Conservation (phyloP, 2,113 vertebrate species). For the Eublepharis macularius region DNA sequence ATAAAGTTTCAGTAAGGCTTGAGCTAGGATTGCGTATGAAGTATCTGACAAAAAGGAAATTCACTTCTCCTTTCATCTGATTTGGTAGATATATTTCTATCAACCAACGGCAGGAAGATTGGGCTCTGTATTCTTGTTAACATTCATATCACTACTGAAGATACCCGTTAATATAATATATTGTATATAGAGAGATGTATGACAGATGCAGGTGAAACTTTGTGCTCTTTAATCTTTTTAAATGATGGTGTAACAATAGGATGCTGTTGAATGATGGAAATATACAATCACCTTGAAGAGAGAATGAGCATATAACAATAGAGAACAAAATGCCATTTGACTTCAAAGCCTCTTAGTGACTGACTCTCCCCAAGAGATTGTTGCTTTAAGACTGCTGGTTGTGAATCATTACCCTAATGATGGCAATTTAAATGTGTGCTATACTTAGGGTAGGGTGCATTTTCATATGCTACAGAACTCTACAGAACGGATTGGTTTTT, state of each 20-base stretch:
- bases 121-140: not conserved
- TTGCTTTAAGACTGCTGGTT: not conserved
- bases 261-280: not conserved
- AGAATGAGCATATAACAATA: not conserved
- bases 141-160: not conserved
- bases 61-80: not conserved
- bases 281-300: conserved; percentile 2
- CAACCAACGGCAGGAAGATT: not conserved
- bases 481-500: not conserved
- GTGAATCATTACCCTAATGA: conserved; percentile 8
- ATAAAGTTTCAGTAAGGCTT: not conserved
- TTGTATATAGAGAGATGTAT: not conserved
- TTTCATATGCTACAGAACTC: not conserved
- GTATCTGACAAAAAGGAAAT: not conserved
- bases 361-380: not conserved
- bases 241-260: not conserved
- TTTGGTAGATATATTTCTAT: not conserved
- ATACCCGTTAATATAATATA: not conserved
- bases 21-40: not conserved
- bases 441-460: not conserved
- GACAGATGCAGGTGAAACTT: not conserved
- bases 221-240: not conserved
- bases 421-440: not conserved
- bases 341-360: not conserved
- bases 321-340: conserved; percentile 1